Evolutionary conservation across 2,888 invertebrate species (phyloP).

Genomic region (Smittia sp.): DNA sequence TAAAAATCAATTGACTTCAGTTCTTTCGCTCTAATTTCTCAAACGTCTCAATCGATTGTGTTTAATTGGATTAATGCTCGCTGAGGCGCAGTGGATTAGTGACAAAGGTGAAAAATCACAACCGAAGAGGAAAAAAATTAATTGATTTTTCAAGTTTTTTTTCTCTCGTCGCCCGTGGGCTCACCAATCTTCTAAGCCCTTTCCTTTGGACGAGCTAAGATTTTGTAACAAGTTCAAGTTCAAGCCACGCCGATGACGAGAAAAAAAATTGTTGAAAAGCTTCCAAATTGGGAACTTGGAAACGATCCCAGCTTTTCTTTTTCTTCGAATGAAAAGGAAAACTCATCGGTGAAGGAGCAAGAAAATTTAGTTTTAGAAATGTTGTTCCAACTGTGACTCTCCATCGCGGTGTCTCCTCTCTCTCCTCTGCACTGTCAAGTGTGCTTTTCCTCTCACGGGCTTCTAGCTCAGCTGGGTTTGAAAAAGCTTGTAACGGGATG

Average conservation of each 20-base stretch:
- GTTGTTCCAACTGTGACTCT: slow-evolving; percentile 16
- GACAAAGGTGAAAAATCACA: neutral
- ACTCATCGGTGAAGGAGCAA: neutral
- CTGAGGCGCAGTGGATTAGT: neutral
- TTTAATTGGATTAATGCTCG: slow-evolving; percentile 23
- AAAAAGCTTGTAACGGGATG: slow-evolving; percentile 7
- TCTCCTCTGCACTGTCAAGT: neutral
- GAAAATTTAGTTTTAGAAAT: slow-evolving; percentile 26
- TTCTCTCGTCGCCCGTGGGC: neutral
- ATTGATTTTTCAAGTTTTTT: slow-evolving; percentile 24
- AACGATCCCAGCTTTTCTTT: neutral
- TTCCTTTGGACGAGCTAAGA: neutral
- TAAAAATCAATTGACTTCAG: slow-evolving; percentile 35
- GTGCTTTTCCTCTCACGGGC: neutral
- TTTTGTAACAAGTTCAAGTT: too few relatives aligned
- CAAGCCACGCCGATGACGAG: too few relatives aligned
- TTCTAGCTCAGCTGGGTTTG: slow-evolving; percentile 27
- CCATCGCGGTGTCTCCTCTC: slow-evolving; percentile 8
- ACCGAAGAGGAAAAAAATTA: neutral
- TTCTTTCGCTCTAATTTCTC: slow-evolving; percentile 27
- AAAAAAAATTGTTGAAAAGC: too few relatives aligned
- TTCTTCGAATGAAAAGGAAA: slow-evolving; percentile 8
- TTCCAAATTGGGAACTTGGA: too few relatives aligned
- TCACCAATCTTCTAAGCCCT: slow-evolving; percentile 9
- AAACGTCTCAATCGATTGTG: neutral